Evolutionary conservation across 2,888 invertebrate genomes (phyloP).

Genomic region (Conchocele bisecta): DNA sequence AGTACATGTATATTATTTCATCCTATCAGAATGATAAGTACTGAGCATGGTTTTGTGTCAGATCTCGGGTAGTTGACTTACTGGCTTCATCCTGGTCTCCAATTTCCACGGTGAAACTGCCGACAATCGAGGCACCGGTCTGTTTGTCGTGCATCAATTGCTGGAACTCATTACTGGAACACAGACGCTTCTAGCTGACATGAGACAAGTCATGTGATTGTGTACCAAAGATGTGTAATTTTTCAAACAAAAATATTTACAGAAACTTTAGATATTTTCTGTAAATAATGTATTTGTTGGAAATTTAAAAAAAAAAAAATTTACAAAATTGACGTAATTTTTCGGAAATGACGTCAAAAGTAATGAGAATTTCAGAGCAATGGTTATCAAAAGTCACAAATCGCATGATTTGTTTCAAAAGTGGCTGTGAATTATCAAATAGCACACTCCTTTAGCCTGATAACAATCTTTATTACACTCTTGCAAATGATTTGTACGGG

Average conservation of each 20-base stretch:
- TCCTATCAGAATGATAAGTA: no score
- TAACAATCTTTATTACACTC: no score
- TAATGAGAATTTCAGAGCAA: no score
- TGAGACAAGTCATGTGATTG: background rate
- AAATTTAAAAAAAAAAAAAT: background rate
- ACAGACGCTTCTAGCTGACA: conserved; percentile 7
- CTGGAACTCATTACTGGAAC: conserved; percentile 79
- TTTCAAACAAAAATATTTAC: background rate
- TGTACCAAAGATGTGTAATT: background rate
- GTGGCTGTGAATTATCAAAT: no score
- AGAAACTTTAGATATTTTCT: background rate
- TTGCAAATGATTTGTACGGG: no score
- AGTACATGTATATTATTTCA: no score
- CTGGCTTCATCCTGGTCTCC: conserved; percentile 97
- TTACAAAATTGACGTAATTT: no score
- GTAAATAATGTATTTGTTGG: background rate
- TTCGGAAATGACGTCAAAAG: no score
- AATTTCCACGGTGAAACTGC: conserved; percentile 97
- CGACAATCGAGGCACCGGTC: conserved; percentile 93
- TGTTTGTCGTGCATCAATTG: conserved; percentile 86
- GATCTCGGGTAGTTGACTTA: conserved; percentile 61
- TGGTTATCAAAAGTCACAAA: no score
- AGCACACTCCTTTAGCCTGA: no score
- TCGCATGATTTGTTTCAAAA: no score
- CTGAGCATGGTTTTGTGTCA: no score